These are phyloP conservation scores for Anhinga rufa DNA, from an alignment of 2,113 vertebrate genomes.

Conservation along the genomic window DNA sequence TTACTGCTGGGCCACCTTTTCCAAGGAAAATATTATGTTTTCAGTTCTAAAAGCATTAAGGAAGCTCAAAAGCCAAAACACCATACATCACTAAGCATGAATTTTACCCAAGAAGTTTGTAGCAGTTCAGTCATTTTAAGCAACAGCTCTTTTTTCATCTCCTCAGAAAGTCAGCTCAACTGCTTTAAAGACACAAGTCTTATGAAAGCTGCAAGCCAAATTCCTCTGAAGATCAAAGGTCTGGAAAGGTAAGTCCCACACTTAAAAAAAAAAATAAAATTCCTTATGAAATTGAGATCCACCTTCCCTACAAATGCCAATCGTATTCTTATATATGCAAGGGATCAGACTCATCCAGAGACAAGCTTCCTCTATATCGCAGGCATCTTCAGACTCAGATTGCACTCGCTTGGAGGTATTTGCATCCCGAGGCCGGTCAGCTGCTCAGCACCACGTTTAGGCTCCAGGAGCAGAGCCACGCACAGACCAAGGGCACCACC, in stretches of 20 bases:
- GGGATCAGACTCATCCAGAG: neutral
- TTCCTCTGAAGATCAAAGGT: neutral
- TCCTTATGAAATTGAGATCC: neutral
- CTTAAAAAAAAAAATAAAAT: neutral
- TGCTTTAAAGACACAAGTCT: neutral
- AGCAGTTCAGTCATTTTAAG: neutral
- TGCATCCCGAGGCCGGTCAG: neutral
- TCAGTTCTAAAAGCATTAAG: neutral
- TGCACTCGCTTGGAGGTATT: neutral
- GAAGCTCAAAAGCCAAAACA: neutral
- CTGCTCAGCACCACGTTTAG: neutral
- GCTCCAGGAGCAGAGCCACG: neutral
- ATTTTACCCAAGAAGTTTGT: neutral
- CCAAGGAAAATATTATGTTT: constrained; percentile 10
- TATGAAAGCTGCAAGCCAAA: neutral
- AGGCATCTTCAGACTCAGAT: neutral
- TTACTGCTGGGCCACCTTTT: neutral
- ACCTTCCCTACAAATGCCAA: neutral
- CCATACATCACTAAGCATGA: neutral
- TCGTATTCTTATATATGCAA: rapidly evolving
- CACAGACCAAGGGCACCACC: neutral
- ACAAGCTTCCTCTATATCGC: neutral
- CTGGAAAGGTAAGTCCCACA: neutral
- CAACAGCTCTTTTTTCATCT: neutral
- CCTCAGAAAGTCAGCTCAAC: neutral